Conservation (phyloP, 1,140 invertebrate genomes). For the Saxidomus purpurata region DNA sequence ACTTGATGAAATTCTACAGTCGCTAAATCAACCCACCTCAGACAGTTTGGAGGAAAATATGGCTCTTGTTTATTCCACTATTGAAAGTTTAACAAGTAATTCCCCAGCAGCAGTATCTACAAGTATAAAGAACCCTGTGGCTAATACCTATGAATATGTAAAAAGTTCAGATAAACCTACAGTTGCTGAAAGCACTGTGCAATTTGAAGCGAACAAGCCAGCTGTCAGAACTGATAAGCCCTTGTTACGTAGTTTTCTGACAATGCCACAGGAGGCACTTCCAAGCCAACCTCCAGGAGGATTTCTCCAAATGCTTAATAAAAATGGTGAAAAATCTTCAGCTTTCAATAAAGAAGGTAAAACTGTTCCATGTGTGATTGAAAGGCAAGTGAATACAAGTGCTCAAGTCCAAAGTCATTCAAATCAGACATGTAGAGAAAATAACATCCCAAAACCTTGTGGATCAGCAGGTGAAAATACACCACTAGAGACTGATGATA, state of each 20-base stretch:
- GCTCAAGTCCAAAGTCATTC: neutral
- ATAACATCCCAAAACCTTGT: neutral
- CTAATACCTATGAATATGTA: neutral
- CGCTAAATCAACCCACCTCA: constrained; percentile 12
- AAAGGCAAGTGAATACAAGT: constrained; percentile 27
- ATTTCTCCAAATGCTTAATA: constrained; percentile 32
- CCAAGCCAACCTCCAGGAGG: constrained; percentile 20
- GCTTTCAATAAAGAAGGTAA: neutral
- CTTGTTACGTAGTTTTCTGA: constrained; percentile 49
- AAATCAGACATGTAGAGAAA: neutral
- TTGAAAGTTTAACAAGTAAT: constrained; percentile 43
- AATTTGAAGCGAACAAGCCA: neutral
- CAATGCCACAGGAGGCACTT: constrained; percentile 38
- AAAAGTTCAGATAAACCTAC: neutral
- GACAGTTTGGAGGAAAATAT: constrained; percentile 40
- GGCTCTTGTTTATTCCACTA: constrained; percentile 47
- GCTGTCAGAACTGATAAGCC: constrained; percentile 9
- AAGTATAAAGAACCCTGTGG: constrained; percentile 17
- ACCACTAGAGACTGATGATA: neutral
- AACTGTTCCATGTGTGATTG: neutral
- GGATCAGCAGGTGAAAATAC: neutral
- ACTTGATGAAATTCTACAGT: constrained; percentile 37
- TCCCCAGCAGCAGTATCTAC: neutral
- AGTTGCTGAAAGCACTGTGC: neutral
- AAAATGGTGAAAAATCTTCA: neutral